Evolutionary conservation across 1,140 invertebrate species (phyloP), one percentile per base, ranked within the genome.

Genomic region (Drosophila lacertosa): DNA sequence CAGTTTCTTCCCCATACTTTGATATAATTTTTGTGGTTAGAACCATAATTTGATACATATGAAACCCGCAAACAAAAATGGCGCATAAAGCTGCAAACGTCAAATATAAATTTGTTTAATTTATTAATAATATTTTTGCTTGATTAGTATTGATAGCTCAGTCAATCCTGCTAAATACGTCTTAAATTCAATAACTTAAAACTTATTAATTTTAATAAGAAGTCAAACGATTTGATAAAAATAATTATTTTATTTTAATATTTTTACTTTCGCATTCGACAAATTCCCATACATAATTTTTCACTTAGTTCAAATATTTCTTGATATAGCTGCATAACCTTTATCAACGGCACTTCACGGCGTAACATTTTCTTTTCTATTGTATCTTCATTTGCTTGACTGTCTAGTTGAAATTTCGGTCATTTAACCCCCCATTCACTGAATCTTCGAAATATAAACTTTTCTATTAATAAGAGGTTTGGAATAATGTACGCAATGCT

Each of bases 401-500:
- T 67, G 32, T 59, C 24, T 40, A 32, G 18, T 33, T 15, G 24
- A 10, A 45, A 32, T 53, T 33, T 29, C 32, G 50, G 48, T 51
- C 50, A 65, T 42, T 66, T 51, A 37, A 6, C 20, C 71, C 45
- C 35, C 58, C 45, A 32, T 54, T 59, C 44, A 26, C 26, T 9
- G 10, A 40, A 40, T 16, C 1, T 16, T 47, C 1, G 7, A 26
- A 6, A 54, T 32, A 16, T 1, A 20, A 62, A 51, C 26, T 18
- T 42, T 50, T 40, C 11, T 10, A 20, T 32, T 15, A 32, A 7
- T 35, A 35, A 45, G 44, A 54, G 80, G 65, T 67, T 78, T 81
- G 74, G 72, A 89, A 80, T 88, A 77, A 89, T 89, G 78, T 90
- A 72, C 74, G 67, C 72, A 75, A 72, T 48, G 80, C 47, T 67